phyloP scores from a whole-genome alignment of 2,888 invertebrate species.

The Cetonia aurata region DNA sequence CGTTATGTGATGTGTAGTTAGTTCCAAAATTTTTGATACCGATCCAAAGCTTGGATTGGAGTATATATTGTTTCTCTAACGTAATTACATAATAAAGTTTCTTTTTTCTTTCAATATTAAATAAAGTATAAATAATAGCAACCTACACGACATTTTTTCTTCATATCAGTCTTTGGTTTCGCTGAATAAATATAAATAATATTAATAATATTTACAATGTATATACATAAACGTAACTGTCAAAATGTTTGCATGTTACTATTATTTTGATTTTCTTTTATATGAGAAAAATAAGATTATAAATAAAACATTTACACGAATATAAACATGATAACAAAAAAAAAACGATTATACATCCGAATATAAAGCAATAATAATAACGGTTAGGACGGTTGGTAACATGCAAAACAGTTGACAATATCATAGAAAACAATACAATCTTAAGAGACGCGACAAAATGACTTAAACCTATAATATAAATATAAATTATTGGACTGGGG shows the following conservation, averaged over 20 bases:
- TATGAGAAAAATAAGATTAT: not conserved
- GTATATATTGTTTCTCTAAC: too few species aligned
- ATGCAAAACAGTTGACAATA: constrained; percentile 26
- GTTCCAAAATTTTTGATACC: too few species aligned
- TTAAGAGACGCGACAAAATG: constrained; percentile 25
- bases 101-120: constrained; percentile 43
- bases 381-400: constrained; percentile 1
- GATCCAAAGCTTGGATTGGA: too few species aligned
- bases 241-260: constrained; percentile 28
- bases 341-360: constrained; percentile 1
- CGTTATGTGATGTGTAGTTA: constrained; percentile 2
- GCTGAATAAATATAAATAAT: constrained; percentile 53
- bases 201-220: constrained; percentile 50
- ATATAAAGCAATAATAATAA: constrained; percentile 12
- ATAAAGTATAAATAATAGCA: constrained; percentile 46
- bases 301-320: constrained; percentile 14
- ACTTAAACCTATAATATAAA: constrained; percentile 13
- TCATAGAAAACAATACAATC: constrained; percentile 35
- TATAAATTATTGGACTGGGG: constrained; percentile 23
- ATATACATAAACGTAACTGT: constrained; percentile 45
- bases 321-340: not conserved
- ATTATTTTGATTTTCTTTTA: not conserved
- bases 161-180: constrained; percentile 54
- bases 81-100: not conserved
- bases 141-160: constrained; percentile 52